Evolutionary conservation across 2,113 vertebrate species (phyloP).

Genomic region (Epinephelus lanceolatus): DNA sequence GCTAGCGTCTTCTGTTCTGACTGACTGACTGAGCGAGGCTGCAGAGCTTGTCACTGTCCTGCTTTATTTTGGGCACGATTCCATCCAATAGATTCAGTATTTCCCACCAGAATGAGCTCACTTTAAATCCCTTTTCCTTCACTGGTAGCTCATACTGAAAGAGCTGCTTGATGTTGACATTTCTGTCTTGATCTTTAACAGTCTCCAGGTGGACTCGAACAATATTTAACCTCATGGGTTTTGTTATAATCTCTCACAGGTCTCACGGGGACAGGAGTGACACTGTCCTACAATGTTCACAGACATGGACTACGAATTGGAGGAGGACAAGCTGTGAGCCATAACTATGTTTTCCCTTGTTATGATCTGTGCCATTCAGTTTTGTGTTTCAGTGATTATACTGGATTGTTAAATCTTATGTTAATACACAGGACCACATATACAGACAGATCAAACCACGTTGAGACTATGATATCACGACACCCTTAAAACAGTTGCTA

Average conservation of each 20-base stretch:
- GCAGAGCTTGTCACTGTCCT: neutral
- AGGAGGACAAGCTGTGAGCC: constrained; percentile 98
- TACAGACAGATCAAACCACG: neutral
- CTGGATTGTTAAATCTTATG: too few relatives aligned
- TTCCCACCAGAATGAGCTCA: too few relatives aligned
- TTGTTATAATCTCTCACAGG: constrained; percentile 5
- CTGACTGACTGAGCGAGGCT: neutral
- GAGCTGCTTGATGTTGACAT: neutral
- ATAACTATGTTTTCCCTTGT: neutral
- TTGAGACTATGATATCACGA: neutral
- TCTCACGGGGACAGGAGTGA: constrained; percentile 42
- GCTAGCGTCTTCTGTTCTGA: neutral
- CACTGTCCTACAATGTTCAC: constrained; percentile 87
- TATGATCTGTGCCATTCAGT: neutral
- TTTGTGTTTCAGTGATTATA: neutral
- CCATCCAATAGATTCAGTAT: neutral
- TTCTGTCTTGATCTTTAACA: too few relatives aligned
- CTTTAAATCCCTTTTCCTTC: neutral
- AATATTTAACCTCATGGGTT: neutral
- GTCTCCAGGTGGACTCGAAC: neutral
- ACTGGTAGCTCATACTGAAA: neutral
- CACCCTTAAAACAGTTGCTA: neutral
- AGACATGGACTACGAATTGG: constrained; percentile 96
- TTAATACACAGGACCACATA: neutral
- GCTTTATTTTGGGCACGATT: neutral